Evolutionary conservation across 2,888 invertebrate species (phyloP).

Genomic region (Unio delphinus): DNA sequence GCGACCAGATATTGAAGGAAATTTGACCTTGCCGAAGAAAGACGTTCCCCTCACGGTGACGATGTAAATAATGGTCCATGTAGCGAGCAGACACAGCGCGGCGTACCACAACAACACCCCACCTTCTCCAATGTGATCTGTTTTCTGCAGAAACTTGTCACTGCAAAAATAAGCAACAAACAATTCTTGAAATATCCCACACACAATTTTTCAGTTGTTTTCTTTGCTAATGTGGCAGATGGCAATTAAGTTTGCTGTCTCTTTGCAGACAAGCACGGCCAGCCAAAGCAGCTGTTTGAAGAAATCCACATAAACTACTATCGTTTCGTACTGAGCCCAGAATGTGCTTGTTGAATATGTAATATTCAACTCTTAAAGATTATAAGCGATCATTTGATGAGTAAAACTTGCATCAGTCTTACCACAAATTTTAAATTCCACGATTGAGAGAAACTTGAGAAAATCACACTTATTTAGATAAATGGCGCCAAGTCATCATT

Average conservation of each 20-base stretch:
- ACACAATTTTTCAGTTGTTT: neutral
- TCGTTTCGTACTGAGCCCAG: too few species aligned
- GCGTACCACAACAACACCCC: constrained; percentile 61
- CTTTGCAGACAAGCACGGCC: neutral
- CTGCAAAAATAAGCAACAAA: constrained; percentile 28
- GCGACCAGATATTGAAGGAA: neutral
- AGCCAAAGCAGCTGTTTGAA: too few species aligned
- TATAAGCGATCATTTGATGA: too few species aligned
- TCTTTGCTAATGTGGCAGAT: constrained; percentile 4
- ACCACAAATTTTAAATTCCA: too few species aligned
- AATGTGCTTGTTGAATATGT: too few species aligned
- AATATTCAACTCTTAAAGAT: too few species aligned
- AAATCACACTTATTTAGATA: too few species aligned
- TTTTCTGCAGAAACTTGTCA: constrained; percentile 53
- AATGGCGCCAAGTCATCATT: too few species aligned
- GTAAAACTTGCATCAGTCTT: too few species aligned
- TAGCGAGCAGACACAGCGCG: constrained; percentile 49
- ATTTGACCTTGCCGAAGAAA: constrained; percentile 57
- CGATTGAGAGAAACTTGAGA: too few species aligned
- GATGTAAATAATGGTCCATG: constrained; percentile 56
- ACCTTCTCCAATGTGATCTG: constrained; percentile 52
- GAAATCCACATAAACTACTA: too few species aligned
- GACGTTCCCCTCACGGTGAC: constrained; percentile 51
- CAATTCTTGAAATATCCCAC: neutral
- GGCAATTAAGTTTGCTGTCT: neutral